phyloP scores from a whole-genome alignment of 2,888 invertebrate genomes.

The Drosophila limbata region DNA sequence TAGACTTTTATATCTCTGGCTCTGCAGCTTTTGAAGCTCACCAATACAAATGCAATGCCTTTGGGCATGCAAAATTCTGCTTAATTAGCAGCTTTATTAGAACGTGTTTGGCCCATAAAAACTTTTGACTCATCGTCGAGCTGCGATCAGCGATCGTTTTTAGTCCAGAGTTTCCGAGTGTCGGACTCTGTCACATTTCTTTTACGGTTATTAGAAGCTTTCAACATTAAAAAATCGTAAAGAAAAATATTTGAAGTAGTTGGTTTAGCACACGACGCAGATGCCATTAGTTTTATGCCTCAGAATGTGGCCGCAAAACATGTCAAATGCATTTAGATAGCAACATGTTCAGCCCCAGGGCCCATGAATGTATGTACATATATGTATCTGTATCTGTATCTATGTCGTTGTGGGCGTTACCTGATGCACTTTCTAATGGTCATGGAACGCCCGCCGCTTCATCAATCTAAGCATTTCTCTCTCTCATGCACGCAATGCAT shows the following conservation, averaged over 20 bases:
- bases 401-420: slow-evolving; percentile 60
- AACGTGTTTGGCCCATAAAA: slow-evolving; percentile 28
- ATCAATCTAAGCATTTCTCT: slow-evolving; percentile 55
- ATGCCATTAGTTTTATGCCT: slow-evolving; percentile 70
- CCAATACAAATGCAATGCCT: slow-evolving; percentile 11
- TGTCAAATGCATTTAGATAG: slow-evolving; percentile 78
- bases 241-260: slow-evolving; percentile 42
- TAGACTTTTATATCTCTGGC: background rate
- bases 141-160: slow-evolving; percentile 7
- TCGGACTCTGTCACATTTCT: slow-evolving; percentile 16
- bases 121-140: slow-evolving; percentile 59
- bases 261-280: slow-evolving; percentile 33
- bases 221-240: slow-evolving; percentile 73
- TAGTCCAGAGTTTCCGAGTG: slow-evolving; percentile 21
- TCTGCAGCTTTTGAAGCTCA: slow-evolving; percentile 23
- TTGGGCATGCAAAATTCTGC: slow-evolving; percentile 13
- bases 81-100: slow-evolving; percentile 38
- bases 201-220: slow-evolving; percentile 72
- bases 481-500: slow-evolving; percentile 63
- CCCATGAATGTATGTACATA: slow-evolving; percentile 1
- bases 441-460: slow-evolving; percentile 47
- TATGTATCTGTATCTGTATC: background rate
- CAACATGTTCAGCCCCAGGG: slow-evolving; percentile 20
- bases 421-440: slow-evolving; percentile 67
- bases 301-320: slow-evolving; percentile 65